phyloP scores from a whole-genome alignment of 2,797 vertebrate genomes.

The Paedocypris micromegethes region DNA sequence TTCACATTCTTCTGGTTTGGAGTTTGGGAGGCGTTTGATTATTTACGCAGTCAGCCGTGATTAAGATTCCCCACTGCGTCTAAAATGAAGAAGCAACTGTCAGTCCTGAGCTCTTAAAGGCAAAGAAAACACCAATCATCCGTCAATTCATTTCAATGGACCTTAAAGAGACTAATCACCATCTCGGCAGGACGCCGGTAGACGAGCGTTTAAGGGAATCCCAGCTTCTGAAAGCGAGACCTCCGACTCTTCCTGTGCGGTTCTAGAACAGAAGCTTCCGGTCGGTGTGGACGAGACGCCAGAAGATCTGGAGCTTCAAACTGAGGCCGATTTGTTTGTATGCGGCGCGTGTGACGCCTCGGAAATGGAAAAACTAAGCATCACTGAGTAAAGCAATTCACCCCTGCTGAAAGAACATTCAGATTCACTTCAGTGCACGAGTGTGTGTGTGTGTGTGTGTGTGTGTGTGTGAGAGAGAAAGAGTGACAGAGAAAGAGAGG shows the following conservation, averaged over 20 bases:
- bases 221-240: no score
- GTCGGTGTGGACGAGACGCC: no score
- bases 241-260: no score
- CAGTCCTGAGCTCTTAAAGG: constrained; percentile 1
- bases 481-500: neutral
- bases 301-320: constrained; percentile 6
- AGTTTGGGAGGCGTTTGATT: constrained; percentile 25
- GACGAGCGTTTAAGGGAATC: neutral
- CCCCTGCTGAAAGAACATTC: constrained; percentile 12
- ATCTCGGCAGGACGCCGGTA: neutral
- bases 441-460: neutral
- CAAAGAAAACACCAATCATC: constrained; percentile 4
- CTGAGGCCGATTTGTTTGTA: constrained; percentile 25
- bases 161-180: neutral
- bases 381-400: constrained; percentile 26
- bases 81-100: constrained; percentile 23
- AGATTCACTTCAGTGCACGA: constrained; percentile 9
- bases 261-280: no score
- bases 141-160: neutral
- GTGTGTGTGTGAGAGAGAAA: neutral
- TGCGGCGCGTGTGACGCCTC: constrained; percentile 12
- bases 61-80: constrained; percentile 16
- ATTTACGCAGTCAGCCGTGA: constrained; percentile 25
- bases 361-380: constrained; percentile 37
- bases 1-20: constrained; percentile 24